phyloP scores from a whole-genome alignment of 2,797 vertebrate species.

The Aphelocoma californica region DNA sequence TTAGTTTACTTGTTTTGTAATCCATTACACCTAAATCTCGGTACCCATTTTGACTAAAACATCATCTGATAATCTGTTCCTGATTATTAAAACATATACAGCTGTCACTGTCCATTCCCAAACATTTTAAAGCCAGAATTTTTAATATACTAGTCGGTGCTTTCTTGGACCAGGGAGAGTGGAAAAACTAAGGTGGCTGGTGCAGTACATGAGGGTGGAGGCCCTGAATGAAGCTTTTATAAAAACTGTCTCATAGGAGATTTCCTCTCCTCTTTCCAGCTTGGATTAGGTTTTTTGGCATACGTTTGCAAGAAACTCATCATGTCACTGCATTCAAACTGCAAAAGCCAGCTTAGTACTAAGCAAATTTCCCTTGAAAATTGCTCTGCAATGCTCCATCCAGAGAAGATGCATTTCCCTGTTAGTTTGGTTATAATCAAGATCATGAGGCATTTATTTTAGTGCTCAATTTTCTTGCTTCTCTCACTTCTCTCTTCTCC shows the following conservation, averaged over 20 bases:
- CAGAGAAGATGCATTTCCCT: not conserved
- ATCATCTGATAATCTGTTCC: not conserved
- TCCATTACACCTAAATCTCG: not conserved
- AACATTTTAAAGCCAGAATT: not conserved
- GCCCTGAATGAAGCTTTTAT: constrained; percentile 49
- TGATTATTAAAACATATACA: not conserved
- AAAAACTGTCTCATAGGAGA: constrained; percentile 22
- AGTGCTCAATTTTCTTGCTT: not conserved
- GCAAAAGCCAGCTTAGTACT: not conserved
- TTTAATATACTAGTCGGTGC: not conserved
- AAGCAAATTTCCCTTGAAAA: not conserved
- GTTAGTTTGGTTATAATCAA: constrained; percentile 10
- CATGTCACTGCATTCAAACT: constrained; percentile 6
- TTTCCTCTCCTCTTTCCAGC: constrained; percentile 32
- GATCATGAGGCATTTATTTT: not conserved
- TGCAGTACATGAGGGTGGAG: constrained; percentile 44
- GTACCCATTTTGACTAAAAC: not conserved
- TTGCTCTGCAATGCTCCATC: not conserved
- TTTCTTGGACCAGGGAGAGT: constrained; percentile 24
- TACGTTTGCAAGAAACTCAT: not conserved
- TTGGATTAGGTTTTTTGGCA: constrained; percentile 43
- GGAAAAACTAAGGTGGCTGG: constrained; percentile 56
- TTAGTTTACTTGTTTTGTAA: not conserved
- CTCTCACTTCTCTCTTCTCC: not conserved
- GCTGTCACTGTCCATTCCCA: not conserved